Conservation (phyloP, 2,113 vertebrate genomes). For the Reinhardtius hippoglossoides region DNA sequence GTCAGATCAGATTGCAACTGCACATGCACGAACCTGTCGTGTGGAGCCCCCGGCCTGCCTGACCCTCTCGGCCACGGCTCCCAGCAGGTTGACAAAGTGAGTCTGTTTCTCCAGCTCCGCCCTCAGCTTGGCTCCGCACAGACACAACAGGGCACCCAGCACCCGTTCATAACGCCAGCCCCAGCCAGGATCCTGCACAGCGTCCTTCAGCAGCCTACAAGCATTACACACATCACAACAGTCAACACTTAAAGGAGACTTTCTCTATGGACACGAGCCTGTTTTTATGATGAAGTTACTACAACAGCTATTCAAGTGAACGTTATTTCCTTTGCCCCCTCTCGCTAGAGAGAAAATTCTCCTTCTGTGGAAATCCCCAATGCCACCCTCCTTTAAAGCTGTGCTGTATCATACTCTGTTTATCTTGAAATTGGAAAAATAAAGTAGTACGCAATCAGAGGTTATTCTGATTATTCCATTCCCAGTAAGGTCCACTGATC, state of each 20-base stretch:
- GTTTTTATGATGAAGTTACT: too few relatives aligned
- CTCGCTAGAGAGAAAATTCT: too few relatives aligned
- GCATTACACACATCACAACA: background rate
- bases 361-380: too few relatives aligned
- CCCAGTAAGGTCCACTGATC: too few relatives aligned
- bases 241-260: background rate
- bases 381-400: too few relatives aligned
- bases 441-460: too few relatives aligned
- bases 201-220: conserved; percentile 93
- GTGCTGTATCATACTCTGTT: too few relatives aligned
- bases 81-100: conserved; percentile 90
- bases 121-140: conserved; percentile 89
- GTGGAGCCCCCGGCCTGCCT: conserved; percentile 90
- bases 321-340: too few relatives aligned
- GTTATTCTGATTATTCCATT: too few relatives aligned
- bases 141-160: conserved; percentile 91
- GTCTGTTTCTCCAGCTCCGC: conserved; percentile 93
- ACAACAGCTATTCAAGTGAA: too few relatives aligned
- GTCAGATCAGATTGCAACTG: too few relatives aligned
- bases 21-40: conserved; percentile 86
- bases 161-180: conserved; percentile 89
- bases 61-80: conserved; percentile 93
- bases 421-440: too few relatives aligned
- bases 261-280: background rate
- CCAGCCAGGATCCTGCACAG: conserved; percentile 91